A percentile compares a stretch with the other conserved stretches of the same genome.
These are phyloP conservation scores for Polymixis flavicincta DNA, from an alignment of 2,888 invertebrate genomes.

Conservation along the genomic window DNA sequence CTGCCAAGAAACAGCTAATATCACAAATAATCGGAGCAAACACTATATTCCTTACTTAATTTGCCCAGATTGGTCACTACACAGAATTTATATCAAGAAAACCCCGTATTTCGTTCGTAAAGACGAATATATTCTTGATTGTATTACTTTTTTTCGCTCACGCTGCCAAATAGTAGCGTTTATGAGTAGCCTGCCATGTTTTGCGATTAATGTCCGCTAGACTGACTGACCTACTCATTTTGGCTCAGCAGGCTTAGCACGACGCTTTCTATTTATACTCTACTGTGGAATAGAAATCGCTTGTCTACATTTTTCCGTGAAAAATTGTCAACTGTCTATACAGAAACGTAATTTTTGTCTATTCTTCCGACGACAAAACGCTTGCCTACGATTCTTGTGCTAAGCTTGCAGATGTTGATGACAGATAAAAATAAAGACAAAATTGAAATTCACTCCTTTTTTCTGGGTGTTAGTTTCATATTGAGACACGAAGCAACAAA, in stretches of 20 bases:
- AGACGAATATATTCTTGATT: slow-evolving; percentile 25
- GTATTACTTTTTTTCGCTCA: slow-evolving; percentile 23
- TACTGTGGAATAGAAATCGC: too few relatives aligned
- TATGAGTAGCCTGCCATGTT: slow-evolving; percentile 35
- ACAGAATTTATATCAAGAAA: slow-evolving; percentile 30
- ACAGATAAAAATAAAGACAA: neutral
- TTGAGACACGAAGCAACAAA: too few relatives aligned
- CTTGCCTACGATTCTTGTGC: too few relatives aligned
- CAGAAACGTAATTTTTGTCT: too few relatives aligned
- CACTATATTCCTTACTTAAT: slow-evolving; percentile 31
- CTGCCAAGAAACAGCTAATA: slow-evolving; percentile 31
- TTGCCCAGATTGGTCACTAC: slow-evolving; percentile 42
- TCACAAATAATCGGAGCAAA: slow-evolving; percentile 31
- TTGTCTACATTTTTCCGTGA: too few relatives aligned
- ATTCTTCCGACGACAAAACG: too few relatives aligned
- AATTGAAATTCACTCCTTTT: neutral
- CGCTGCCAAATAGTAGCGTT: slow-evolving; percentile 32
- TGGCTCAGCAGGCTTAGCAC: neutral
- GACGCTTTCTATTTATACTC: too few relatives aligned
- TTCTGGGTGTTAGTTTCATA: too few relatives aligned
- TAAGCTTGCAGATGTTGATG: too few relatives aligned
- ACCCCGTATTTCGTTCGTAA: slow-evolving; percentile 18
- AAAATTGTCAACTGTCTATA: too few relatives aligned
- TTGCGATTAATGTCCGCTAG: slow-evolving; percentile 23
- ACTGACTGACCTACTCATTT: slow-evolving; percentile 11